Evolutionary conservation across 2,888 invertebrate species (phyloP).

Genomic region (Panzeria rudis): DNA sequence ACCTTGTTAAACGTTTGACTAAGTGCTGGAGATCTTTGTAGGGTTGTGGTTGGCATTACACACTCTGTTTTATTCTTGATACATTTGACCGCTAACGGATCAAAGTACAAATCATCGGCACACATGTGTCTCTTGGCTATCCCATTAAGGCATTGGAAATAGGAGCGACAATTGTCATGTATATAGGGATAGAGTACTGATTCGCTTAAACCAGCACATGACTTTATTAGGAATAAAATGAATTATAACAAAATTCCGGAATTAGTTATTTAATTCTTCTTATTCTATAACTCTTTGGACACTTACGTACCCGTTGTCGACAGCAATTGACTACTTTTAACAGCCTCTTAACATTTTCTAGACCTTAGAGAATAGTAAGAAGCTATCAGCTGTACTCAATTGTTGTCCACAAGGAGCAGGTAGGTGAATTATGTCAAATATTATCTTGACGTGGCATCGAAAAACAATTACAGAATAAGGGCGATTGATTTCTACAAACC

Average conservation of each 20-base stretch:
- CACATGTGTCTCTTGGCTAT: slow-evolving; percentile 74
- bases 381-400: too few relatives aligned
- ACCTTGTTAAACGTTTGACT: slow-evolving; percentile 57
- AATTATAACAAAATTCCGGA: neutral
- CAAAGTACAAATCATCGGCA: slow-evolving; percentile 74
- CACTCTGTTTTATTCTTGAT: slow-evolving; percentile 73
- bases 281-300: too few relatives aligned
- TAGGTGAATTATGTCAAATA: too few relatives aligned
- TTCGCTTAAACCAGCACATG: slow-evolving; percentile 71
- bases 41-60: slow-evolving; percentile 54
- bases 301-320: too few relatives aligned
- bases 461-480: too few relatives aligned
- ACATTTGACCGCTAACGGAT: slow-evolving; percentile 71
- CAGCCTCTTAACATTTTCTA: too few relatives aligned
- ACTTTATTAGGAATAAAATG: slow-evolving; percentile 55
- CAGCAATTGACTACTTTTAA: too few relatives aligned
- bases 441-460: too few relatives aligned
- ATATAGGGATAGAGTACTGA: slow-evolving; percentile 74
- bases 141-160: slow-evolving; percentile 76
- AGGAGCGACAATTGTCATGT: slow-evolving; percentile 75
- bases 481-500: slow-evolving; percentile 29
- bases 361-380: too few relatives aligned
- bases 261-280: slow-evolving; percentile 4
- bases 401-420: too few relatives aligned
- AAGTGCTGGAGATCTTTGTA: slow-evolving; percentile 47